Evolutionary conservation across 1,140 invertebrate genomes (phyloP), one percentile per base, ranked within the genome.

Genomic region (Drosophila ohnishii): DNA sequence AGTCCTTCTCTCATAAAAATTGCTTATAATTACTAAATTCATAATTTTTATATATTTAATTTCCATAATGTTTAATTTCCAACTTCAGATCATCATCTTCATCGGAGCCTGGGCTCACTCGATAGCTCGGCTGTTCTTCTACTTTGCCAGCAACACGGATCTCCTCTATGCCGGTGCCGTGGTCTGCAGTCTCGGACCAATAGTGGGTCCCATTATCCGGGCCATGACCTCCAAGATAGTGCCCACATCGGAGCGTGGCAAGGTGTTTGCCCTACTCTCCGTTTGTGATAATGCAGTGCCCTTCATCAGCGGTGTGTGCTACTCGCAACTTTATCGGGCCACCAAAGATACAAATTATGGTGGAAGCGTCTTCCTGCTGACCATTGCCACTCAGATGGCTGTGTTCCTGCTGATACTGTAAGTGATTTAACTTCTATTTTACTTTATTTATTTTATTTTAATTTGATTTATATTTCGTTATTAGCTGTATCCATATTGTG

Each of bases 281-380:
- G 95, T 96, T 2, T 96, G 95, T 73, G 95, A 96, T 80, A 96
- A 95, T 79, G 94, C 95, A 0, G 94, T 96, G 10, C 95, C 95
- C 1, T 91, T 96, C 58, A 92, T 96, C 48, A 95, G 95, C 11
- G 94, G 95, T 0, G 91, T 94, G 2, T 90, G 96, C 28, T 96
- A 96, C 78, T 93, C 94, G 16, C 95, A 96, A 82, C 85, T 96
- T 14, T 96, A 96, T 87, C 94, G 94, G 47, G 93, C 93, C 0
- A 95, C 95, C 0, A 92, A 95, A 14, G 73, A 39, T 92, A 92
- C 6, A 30, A 90, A 16, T 82, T 92, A 75, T 93, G 78, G 92
- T 92, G 4, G 93, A 89, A 75, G 92, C 93, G 94, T 96, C 75
- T 96, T 94, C 79, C 94, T 94, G 87, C 91, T 96, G 2, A 96